These are phyloP conservation scores for Clarias platycephalus DNA, from an alignment of 2,797 vertebrate species.

Conservation along the genomic window DNA sequence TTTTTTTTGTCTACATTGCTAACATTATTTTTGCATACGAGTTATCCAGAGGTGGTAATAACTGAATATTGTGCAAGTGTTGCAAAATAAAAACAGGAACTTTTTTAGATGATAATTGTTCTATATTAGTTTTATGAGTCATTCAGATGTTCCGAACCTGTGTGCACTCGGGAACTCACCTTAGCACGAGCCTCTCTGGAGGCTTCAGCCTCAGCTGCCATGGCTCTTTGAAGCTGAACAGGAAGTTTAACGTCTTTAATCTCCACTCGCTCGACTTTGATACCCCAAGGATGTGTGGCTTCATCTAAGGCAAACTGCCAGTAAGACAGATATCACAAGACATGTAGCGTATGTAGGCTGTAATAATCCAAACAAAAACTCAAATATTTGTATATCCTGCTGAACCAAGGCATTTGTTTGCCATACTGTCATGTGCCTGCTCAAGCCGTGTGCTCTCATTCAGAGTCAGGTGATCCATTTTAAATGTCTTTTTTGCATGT, in stretches of 20 bases:
- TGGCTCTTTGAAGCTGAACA: conserved; percentile 76
- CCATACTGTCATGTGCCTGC: background rate
- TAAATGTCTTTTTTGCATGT: background rate
- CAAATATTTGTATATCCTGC: background rate
- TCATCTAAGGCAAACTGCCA: conserved; percentile 71
- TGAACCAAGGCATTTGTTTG: background rate
- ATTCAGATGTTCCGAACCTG: background rate
- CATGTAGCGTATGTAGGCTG: background rate
- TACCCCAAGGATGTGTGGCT: conserved; percentile 75
- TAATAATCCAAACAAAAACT: background rate
- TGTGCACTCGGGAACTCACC: conserved; percentile 55
- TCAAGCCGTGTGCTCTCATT: background rate
- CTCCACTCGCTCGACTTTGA: conserved; percentile 79
- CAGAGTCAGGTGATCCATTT: background rate
- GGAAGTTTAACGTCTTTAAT: conserved; percentile 79
- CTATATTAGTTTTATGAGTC: background rate
- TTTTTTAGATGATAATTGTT: no score
- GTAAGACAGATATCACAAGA: conserved; percentile 17
- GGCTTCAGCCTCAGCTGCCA: conserved; percentile 80
- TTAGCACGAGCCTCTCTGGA: conserved; percentile 75
- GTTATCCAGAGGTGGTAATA: background rate
- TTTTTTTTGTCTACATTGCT: no score
- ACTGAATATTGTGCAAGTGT: background rate
- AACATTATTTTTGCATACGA: background rate
- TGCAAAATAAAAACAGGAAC: background rate